Evolutionary conservation across 1,140 invertebrate genomes (phyloP), one percentile per base, ranked within the genome.

Genomic region (Rhynchophorus ferrugineus): DNA sequence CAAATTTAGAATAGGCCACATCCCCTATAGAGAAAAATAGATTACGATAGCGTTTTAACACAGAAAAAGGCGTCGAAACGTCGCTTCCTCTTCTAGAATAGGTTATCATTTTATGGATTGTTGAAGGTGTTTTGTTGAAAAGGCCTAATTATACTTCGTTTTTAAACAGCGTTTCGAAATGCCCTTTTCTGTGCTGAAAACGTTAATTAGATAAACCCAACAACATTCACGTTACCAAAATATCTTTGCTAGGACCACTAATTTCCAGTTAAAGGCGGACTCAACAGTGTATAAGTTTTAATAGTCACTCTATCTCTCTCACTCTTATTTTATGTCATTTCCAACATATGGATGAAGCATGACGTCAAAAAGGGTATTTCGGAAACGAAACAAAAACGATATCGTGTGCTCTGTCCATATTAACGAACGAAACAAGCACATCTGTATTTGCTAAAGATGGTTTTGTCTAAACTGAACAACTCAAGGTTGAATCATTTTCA

Each of bases 191-290:
- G 39, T 51, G 38, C 16, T 39, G 33, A 49, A 49, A 49, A 19
- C 17, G n/a, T 16, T 44, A 19, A 33, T 41, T 44, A 17, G 36
- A 42, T 41, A 43, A 14, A 42, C 17, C 39, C 46, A 29, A 48
- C 34, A n/a, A 46, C 36, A 33, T 49, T 49, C 37, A 49, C 44
- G 39, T 43, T 24, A 51, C 41, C 49, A 44, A 51, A 49, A 44
- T 22, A n/a, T 38, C 34, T 44, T 44, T 16, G 36, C 39, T 51
- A 51, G 49, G 49, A 51, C 49, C 49, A 51, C 38, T 42, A 42
- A 24, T 18, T 47, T 47, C 35, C 17, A 14, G 45, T 46, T 46
- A 16, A 46, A 17, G 44, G 33, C 33, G 33, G 5, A 22, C 29
- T 43, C n/a, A 17, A 18, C n/a, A n/a, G 24, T 29, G 24, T 29